Conservation (phyloP, 2,113 vertebrate species). For the Dasyprocta punctata region DNA sequence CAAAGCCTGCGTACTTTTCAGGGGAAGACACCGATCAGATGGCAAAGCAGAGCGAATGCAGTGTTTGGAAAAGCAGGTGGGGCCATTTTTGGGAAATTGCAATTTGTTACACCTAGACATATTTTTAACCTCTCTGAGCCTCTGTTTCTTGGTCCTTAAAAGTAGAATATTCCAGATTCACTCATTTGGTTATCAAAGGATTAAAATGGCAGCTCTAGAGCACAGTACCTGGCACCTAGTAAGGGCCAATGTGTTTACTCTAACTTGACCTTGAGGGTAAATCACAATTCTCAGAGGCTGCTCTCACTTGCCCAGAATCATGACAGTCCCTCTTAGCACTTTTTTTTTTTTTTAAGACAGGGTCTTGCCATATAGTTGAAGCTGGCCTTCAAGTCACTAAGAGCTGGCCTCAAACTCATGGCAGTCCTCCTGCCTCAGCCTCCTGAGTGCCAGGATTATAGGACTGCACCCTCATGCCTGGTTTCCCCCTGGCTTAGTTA, state of each 20-base stretch:
- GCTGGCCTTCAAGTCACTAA: background rate
- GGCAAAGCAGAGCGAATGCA: background rate
- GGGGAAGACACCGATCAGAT: background rate
- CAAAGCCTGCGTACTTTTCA: background rate
- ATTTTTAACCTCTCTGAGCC: conserved; percentile 1
- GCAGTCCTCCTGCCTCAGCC: background rate
- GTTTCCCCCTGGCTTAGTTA: background rate
- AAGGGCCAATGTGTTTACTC: background rate
- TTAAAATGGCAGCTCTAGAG: background rate
- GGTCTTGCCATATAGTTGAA: background rate
- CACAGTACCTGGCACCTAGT: background rate
- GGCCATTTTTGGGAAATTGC: background rate
- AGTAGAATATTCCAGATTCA: background rate
- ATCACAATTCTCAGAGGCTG: background rate
- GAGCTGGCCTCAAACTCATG: background rate
- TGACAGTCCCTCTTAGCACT: background rate
- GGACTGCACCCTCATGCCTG: background rate
- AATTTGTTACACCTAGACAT: background rate
- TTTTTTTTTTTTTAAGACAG: background rate
- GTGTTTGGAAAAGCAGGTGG: background rate
- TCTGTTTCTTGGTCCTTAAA: conserved; percentile 10
- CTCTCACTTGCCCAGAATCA: background rate
- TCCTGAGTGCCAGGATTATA: background rate
- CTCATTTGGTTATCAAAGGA: background rate
- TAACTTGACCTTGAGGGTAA: background rate